Conservation (phyloP, 2,113 vertebrate genomes). For the Scopus umbretta region DNA sequence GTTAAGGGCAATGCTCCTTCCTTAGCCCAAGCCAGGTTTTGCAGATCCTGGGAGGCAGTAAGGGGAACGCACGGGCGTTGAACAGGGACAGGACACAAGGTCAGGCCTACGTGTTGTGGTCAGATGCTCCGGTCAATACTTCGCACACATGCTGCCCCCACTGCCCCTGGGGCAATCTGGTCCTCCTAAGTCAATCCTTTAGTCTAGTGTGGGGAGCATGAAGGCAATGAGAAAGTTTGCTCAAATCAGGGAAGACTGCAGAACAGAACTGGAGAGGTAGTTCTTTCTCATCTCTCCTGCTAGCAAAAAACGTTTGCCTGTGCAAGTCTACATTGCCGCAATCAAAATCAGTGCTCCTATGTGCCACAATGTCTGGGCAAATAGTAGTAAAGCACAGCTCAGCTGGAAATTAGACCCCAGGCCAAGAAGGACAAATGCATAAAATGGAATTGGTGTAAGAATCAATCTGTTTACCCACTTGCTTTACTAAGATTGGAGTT, state of each 20-base stretch:
- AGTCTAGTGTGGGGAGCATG: neutral
- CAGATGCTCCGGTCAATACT: neutral
- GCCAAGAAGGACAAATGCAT: neutral
- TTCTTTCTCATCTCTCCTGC: neutral
- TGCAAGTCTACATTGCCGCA: rapidly evolving
- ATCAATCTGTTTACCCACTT: neutral
- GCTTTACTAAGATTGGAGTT: neutral
- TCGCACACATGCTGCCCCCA: too few relatives aligned
- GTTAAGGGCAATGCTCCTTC: neutral
- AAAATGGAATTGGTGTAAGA: neutral
- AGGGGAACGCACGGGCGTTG: neutral
- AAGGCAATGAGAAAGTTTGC: neutral
- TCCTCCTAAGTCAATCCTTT: neutral
- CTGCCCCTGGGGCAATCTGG: neutral
- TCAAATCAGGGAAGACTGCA: neutral
- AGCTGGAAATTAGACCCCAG: neutral
- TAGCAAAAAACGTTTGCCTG: neutral
- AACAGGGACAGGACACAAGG: neutral
- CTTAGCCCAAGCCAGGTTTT: neutral
- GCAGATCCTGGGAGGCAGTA: neutral
- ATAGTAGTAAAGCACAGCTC: neutral
- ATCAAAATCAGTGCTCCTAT: neutral
- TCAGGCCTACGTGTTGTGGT: neutral
- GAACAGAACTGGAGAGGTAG: neutral
- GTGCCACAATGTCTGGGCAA: neutral